phyloP scores from a whole-genome alignment of 2,797 vertebrate species.

The Coracias cyanogaster region DNA sequence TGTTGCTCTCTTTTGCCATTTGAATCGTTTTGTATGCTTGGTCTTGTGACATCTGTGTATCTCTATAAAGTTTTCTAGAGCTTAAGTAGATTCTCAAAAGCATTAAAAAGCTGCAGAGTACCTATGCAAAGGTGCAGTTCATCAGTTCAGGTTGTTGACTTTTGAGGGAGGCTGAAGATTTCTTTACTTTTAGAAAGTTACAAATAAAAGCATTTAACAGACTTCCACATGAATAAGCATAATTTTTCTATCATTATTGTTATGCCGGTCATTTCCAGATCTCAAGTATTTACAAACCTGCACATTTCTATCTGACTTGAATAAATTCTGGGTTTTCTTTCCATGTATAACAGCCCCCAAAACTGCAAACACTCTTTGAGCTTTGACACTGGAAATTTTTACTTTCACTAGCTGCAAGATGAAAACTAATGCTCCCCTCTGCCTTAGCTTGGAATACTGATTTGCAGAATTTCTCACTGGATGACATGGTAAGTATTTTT shows the following conservation, averaged over 20 bases:
- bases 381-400: not conserved
- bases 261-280: not conserved
- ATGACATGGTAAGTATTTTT: not conserved
- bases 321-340: not conserved
- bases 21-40: not conserved
- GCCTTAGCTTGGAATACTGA: not conserved
- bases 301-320: not conserved
- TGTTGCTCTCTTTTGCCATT: not conserved
- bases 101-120: not conserved
- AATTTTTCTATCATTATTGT: not conserved
- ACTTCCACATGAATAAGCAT: not conserved
- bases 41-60: not conserved
- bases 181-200: not conserved
- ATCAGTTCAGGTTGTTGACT: not conserved
- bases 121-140: not conserved
- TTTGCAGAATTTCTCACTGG: slow-evolving; percentile 11
- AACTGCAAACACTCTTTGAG: not conserved
- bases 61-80: not conserved
- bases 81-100: not conserved
- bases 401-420: not conserved
- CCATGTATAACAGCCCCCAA: not conserved
- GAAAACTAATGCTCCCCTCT: not conserved
- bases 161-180: not conserved
- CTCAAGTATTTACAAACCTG: not conserved
- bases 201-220: not conserved